Conservation (phyloP, 2,113 vertebrate species). For the Acrocephalus kingi region DNA sequence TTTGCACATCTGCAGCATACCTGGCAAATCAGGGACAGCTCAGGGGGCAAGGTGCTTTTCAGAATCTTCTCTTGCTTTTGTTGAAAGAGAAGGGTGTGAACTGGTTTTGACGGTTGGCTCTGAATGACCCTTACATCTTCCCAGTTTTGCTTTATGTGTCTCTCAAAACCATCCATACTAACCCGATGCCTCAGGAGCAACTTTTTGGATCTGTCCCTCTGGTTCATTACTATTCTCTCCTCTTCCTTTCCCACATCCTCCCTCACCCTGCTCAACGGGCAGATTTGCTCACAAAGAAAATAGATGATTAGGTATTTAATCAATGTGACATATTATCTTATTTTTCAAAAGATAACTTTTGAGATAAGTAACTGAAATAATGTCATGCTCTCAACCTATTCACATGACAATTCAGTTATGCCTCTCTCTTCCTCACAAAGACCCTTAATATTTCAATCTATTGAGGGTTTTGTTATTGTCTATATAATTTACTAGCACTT, state of each 20-base stretch:
- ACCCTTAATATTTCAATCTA: neutral
- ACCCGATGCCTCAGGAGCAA: fast-evolving
- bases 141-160: neutral
- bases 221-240: fast-evolving
- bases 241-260: neutral
- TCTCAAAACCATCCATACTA: neutral
- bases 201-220: neutral
- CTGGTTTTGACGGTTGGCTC: fast-evolving
- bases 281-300: neutral
- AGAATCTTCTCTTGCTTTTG: neutral
- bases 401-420: neutral
- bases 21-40: neutral
- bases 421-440: neutral
- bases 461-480: neutral
- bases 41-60: fast-evolving
- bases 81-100: neutral
- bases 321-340: neutral
- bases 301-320: neutral
- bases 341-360: neutral
- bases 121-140: neutral
- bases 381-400: neutral
- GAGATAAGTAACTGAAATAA: neutral
- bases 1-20: fast-evolving
- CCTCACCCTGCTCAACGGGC: neutral
- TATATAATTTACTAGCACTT: neutral